These are phyloP conservation scores for Hylia prasina DNA, from an alignment of 2,113 vertebrate species.

Conservation along the genomic window DNA sequence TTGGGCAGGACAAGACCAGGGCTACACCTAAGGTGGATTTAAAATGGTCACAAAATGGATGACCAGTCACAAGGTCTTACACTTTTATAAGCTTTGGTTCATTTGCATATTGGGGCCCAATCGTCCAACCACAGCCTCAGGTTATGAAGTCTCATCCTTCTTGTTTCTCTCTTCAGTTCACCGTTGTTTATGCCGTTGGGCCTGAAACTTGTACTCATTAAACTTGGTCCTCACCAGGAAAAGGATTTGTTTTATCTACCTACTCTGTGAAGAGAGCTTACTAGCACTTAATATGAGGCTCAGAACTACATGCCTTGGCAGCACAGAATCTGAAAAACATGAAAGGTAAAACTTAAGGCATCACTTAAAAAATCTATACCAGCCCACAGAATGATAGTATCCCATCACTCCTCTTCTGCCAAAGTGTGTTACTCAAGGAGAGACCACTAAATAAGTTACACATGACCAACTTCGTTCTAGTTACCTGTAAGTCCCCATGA, in stretches of 20 bases:
- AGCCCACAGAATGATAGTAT: not conserved
- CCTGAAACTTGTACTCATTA: not conserved
- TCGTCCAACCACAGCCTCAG: not conserved
- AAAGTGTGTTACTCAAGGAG: not conserved
- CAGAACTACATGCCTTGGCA: not conserved
- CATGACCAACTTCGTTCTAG: not conserved
- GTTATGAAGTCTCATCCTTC: not conserved
- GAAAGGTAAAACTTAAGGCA: not conserved
- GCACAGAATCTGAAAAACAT: not conserved
- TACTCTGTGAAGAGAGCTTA: not conserved
- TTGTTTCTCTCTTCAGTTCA: not conserved
- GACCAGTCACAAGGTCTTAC: not conserved
- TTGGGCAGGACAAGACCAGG: not conserved
- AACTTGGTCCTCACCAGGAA: not conserved
- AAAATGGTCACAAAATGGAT: not conserved
- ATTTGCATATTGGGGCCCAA: not conserved
- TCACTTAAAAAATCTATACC: not conserved
- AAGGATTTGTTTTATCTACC: not conserved
- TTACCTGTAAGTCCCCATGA: not conserved
- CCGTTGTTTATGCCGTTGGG: not conserved
- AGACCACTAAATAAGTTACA: not conserved
- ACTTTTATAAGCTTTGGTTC: not conserved
- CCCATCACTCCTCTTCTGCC: accelerated
- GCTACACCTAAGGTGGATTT: not conserved
- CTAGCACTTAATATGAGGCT: not conserved